These are phyloP conservation scores for Fragum sueziense DNA, from an alignment of 2,888 invertebrate genomes.

Conservation along the genomic window DNA sequence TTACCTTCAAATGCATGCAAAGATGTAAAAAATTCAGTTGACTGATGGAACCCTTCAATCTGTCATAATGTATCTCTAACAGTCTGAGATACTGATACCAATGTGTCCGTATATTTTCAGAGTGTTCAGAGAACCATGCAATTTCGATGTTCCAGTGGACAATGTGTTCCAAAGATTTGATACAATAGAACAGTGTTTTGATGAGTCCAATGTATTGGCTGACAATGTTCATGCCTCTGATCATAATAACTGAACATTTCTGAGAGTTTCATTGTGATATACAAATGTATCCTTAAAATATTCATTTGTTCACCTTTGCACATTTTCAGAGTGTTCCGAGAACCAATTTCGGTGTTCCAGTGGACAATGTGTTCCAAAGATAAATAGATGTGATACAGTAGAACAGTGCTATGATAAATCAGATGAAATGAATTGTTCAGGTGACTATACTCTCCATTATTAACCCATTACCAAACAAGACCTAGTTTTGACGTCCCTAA, in stretches of 20 bases:
- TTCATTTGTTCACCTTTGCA: not conserved
- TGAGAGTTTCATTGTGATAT: no score
- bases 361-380: constrained; percentile 71
- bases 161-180: constrained; percentile 75
- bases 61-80: no score
- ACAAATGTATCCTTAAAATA: no score
- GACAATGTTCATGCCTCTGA: no score
- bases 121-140: constrained; percentile 64
- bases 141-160: constrained; percentile 70
- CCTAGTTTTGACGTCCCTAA: no score
- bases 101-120: constrained; percentile 52
- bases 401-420: constrained; percentile 72
- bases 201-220: constrained; percentile 74
- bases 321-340: constrained; percentile 63
- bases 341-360: constrained; percentile 69
- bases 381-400: constrained; percentile 68
- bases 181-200: constrained; percentile 68
- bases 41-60: no score
- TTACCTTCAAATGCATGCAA: no score
- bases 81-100: no score
- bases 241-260: no score
- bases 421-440: constrained; percentile 73
- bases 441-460: constrained; percentile 41
- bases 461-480: not conserved
- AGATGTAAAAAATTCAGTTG: no score